phyloP scores from a whole-genome alignment of 1,140 invertebrate genomes.

The Liolophura sinensis region DNA sequence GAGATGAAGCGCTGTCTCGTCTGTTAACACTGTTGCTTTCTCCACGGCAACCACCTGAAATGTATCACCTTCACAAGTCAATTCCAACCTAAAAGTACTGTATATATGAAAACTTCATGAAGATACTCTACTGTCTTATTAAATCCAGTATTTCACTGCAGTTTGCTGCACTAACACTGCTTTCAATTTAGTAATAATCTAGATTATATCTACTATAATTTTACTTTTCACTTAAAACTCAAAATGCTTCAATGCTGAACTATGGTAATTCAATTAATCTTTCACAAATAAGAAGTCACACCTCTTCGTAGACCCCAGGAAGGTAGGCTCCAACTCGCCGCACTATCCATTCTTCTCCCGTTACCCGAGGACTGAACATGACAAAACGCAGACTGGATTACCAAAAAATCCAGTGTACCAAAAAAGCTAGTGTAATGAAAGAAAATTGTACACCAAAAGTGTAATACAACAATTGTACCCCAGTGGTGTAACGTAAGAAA shows the following conservation, averaged over 20 bases:
- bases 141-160: no score
- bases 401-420: neutral
- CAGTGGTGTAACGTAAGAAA: no score
- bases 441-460: no score
- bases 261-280: neutral
- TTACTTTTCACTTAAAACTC: neutral
- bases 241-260: neutral
- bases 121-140: no score
- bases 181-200: no score
- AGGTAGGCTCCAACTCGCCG: conserved; percentile 58
- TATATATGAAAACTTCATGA: no score
- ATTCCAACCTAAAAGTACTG: no score
- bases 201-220: neutral
- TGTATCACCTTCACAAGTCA: neutral
- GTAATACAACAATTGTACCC: no score
- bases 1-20: conserved; percentile 57
- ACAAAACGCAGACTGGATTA: neutral
- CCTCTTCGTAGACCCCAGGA: conserved; percentile 58
- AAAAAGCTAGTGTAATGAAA: no score
- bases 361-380: conserved; percentile 42
- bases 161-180: no score
- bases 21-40: conserved; percentile 54
- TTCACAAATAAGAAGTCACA: conserved; percentile 3
- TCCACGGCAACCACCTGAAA: conserved; percentile 54
- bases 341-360: conserved; percentile 61